Evolutionary conservation across 1,140 invertebrate genomes (phyloP).

Genomic region (Globodera rostochiensis): DNA sequence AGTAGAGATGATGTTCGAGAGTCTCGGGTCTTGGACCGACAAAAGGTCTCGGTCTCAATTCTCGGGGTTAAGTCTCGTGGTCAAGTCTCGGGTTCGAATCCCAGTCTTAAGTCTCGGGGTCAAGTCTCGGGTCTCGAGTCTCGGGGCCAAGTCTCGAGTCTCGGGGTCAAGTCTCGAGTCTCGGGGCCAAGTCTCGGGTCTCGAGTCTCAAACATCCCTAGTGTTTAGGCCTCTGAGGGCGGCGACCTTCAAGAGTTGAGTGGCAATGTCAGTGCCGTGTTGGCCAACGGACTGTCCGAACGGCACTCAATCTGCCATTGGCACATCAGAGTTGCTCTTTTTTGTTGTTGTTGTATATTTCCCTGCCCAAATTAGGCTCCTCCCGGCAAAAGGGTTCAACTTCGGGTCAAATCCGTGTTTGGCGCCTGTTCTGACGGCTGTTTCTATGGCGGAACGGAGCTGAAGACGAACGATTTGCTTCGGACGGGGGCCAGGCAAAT

Average conservation of each 20-base stretch:
- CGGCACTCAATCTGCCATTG: conserved; percentile 47
- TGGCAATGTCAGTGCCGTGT: conserved; percentile 37
- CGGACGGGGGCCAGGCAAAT: conserved; percentile 31
- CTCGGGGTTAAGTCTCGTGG: too few species aligned
- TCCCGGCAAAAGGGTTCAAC: conserved; percentile 39
- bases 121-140: too few species aligned
- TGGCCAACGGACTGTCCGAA: conserved; percentile 33
- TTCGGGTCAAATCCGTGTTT: conserved; percentile 30
- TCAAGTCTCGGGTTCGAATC: too few species aligned
- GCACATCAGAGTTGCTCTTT: conserved; percentile 41
- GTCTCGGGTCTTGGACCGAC: too few species aligned
- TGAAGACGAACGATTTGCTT: conserved; percentile 41
- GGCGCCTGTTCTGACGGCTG: conserved; percentile 46
- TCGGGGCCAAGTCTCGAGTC: too few species aligned
- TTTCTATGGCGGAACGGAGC: conserved; percentile 47
- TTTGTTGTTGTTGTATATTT: background rate
- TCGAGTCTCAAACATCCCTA: background rate
- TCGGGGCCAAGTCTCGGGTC: too few species aligned
- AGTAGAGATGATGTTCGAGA: too few species aligned
- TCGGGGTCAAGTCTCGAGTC: too few species aligned
- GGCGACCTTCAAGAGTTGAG: conserved; percentile 38
- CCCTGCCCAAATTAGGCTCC: conserved; percentile 33
- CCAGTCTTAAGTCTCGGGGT: too few species aligned
- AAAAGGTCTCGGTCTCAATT: too few species aligned
- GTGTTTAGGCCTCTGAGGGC: conserved; percentile 41